Conservation (phyloP, 2,113 vertebrate genomes). For the Aegithalos caudatus region DNA sequence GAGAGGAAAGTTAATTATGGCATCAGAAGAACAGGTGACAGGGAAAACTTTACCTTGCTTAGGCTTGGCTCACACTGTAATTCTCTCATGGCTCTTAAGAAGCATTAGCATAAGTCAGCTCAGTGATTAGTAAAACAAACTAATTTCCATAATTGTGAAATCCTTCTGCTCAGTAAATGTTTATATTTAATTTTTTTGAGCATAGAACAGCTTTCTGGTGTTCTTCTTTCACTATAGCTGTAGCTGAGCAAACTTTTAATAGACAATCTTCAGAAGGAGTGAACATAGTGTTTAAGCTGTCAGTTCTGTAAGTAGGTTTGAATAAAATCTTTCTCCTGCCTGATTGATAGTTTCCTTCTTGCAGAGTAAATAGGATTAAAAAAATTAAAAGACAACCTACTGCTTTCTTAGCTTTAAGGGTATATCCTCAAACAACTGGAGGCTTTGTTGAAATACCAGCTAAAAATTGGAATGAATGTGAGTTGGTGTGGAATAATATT, state of each 20-base stretch:
- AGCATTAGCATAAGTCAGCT: background rate
- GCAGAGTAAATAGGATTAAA: background rate
- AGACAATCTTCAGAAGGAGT: background rate
- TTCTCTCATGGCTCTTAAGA: background rate
- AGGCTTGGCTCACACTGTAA: background rate
- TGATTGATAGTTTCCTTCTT: background rate
- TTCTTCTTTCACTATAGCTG: background rate
- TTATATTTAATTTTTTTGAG: background rate
- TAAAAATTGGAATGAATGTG: background rate
- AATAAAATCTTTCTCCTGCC: background rate
- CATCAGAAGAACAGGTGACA: background rate
- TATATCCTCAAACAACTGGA: background rate
- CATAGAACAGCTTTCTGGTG: background rate
- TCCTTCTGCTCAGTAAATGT: background rate
- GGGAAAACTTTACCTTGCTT: background rate
- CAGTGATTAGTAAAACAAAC: background rate
- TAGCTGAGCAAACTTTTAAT: background rate
- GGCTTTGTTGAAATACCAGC: background rate
- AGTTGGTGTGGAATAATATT: background rate
- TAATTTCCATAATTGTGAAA: background rate
- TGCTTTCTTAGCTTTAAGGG: background rate
- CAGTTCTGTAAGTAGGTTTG: background rate
- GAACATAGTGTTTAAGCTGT: background rate
- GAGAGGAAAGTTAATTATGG: background rate
- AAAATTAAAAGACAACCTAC: background rate